Conservation (phyloP, 1,140 invertebrate genomes). For the Heliconius melpomene region DNA sequence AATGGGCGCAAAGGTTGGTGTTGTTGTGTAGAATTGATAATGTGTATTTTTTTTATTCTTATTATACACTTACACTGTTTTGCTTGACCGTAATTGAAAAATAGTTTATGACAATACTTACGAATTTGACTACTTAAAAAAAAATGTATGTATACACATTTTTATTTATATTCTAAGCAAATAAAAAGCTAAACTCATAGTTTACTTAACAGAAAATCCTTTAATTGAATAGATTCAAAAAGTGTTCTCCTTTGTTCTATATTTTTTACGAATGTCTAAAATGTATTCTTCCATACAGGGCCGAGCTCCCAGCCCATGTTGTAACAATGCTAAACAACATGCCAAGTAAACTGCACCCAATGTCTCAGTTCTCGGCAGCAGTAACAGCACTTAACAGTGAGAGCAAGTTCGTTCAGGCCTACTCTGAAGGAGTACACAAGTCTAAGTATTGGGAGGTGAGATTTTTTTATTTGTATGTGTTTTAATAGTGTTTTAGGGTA, state of each 20-base stretch:
- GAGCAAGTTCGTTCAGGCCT: constrained; percentile 96
- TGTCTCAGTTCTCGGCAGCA: constrained; percentile 97
- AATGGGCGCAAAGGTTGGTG: constrained; percentile 91
- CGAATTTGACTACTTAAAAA: too few species aligned
- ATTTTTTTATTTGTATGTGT: too few species aligned
- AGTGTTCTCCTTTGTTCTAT: background rate
- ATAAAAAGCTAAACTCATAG: too few species aligned
- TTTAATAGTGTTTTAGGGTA: too few species aligned
- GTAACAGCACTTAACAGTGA: constrained; percentile 96
- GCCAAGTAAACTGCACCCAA: constrained; percentile 95
- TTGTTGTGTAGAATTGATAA: background rate
- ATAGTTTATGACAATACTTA: too few species aligned
- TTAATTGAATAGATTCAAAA: background rate
- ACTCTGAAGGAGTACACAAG: constrained; percentile 92
- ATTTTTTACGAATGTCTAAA: background rate
- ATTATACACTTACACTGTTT: too few species aligned
- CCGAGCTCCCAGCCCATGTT: constrained; percentile 93
- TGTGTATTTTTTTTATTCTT: too few species aligned
- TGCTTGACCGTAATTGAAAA: too few species aligned
- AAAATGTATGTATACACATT: too few species aligned
- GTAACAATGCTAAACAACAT: constrained; percentile 97
- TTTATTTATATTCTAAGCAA: too few species aligned
- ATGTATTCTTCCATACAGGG: constrained; percentile 66
- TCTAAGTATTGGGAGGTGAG: constrained; percentile 89
- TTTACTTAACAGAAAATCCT: too few species aligned